phyloP scores from a whole-genome alignment of 2,797 vertebrate genomes.

The Lepidocolaptes lacrymiger region DNA sequence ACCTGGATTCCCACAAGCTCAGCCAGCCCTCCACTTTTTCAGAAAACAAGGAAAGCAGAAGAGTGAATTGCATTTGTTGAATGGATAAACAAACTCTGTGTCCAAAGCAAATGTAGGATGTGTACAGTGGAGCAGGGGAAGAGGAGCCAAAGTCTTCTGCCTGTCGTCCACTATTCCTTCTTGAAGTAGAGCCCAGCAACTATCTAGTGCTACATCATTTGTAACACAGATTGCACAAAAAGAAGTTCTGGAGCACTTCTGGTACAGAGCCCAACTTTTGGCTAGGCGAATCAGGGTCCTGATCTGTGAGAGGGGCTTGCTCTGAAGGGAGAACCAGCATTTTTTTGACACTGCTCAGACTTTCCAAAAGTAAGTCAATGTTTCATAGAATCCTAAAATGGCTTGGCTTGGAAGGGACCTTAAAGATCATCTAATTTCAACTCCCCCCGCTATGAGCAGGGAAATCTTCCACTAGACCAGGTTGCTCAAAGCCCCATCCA shows the following conservation, averaged over 20 bases:
- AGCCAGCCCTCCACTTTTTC: background rate
- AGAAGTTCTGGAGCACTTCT: background rate
- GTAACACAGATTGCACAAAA: background rate
- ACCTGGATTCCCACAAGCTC: background rate
- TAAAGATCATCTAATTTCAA: background rate
- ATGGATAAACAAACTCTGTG: background rate
- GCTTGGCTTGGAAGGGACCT: background rate
- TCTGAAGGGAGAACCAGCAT: background rate
- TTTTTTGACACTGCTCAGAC: background rate
- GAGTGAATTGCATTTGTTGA: background rate
- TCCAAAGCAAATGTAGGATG: background rate
- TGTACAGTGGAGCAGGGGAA: accelerated
- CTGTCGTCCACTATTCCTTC: accelerated
- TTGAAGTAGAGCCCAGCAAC: background rate
- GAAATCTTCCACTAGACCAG: background rate
- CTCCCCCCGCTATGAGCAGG: accelerated
- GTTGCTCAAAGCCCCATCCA: background rate
- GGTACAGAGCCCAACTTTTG: background rate
- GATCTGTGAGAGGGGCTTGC: background rate
- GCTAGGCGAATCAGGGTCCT: accelerated
- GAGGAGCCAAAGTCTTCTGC: background rate
- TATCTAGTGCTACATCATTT: background rate
- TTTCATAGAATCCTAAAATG: background rate
- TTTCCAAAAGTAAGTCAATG: background rate
- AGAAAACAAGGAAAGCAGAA: background rate